Evolutionary conservation across 2,888 invertebrate species (phyloP), one percentile per base, ranked within the genome.

Genomic region (Campopleginae sp.): DNA sequence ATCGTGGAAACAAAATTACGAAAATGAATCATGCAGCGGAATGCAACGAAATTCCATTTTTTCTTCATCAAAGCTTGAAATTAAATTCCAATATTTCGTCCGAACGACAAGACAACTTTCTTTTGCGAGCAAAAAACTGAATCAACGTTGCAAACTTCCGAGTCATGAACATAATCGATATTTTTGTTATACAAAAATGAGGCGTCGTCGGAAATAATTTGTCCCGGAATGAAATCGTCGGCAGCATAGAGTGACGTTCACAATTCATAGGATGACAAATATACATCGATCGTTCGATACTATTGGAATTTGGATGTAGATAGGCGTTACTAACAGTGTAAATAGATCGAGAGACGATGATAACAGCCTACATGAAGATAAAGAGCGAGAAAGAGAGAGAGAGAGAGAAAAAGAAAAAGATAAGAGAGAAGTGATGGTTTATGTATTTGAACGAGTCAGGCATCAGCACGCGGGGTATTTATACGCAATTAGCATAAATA

Each of bases 401-500:
- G 65, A 19, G 65, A 48, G 38, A 42, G 66, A 66, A 44, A 71
- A 54, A 23, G 10, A 72, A 0, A 48, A 27, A 23, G 27, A 78
- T 19, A 31, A 38, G 54, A n/a, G 48, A 31, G 42, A 42, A 42
- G 23, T n/a, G 54, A 54, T 44, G 75, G 46, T 68, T 23, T 14
- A 38, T 61, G 58, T 79, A 74, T 84, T 71, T 44, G 70, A 54
- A 46, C 68, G 65, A 71, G 80, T 78, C 61, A 68, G 74, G 77
- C 80, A 66, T 66, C 75, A 61, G 80, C 48, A 61, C 80, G 66
- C 38, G 46, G 61, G 23, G 23, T 82, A 80, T 82, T 80, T 80
- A 82, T 72, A 80, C 38, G 82, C 61, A 82, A 85, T 85, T 85
- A 82, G 80, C 82, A 85, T 82, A 85, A 85, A 82, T 80, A 82